These are phyloP conservation scores for Polyodon spathula DNA, from an alignment of 2,113 vertebrate genomes.

Conservation along the genomic window DNA sequence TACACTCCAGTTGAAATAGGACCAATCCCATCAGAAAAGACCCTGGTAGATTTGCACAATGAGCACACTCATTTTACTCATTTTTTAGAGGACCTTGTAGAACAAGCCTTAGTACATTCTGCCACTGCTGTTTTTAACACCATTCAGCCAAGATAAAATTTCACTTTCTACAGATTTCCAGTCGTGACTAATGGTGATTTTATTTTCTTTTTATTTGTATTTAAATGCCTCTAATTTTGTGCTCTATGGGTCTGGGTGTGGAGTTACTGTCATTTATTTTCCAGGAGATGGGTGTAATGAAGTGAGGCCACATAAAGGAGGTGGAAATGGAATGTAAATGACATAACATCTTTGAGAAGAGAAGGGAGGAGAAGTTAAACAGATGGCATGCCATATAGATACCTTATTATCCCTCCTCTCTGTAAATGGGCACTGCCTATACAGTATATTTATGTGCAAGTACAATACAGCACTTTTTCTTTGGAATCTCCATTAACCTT, in stretches of 20 bases:
- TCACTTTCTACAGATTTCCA: no score
- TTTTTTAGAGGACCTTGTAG: no score
- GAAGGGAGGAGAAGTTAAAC: constrained; percentile 43
- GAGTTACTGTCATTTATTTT: constrained; percentile 33
- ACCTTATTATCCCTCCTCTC: constrained; percentile 22
- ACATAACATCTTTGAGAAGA: constrained; percentile 19
- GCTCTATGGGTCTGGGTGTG: constrained; percentile 51
- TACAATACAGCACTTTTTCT: no score
- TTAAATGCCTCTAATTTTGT: constrained; percentile 56
- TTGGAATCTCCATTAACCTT: no score
- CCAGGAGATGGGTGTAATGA: constrained; percentile 26
- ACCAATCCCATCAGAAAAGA: no score
- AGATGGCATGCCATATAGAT: constrained; percentile 41
- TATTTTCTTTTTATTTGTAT: constrained; percentile 28
- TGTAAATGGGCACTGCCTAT: constrained; percentile 37
- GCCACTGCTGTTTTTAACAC: no score
- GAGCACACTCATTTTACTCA: no score
- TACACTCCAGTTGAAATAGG: constrained; percentile 35
- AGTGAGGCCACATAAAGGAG: constrained; percentile 10
- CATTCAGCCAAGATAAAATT: no score
- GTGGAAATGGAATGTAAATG: constrained; percentile 8
- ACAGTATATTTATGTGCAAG: no score
- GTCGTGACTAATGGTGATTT: constrained; percentile 53
- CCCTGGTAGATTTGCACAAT: no score
- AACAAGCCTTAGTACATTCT: no score